Evolutionary conservation across 1,140 invertebrate genomes (phyloP).

Genomic region (Gonatopus flavifemur): DNA sequence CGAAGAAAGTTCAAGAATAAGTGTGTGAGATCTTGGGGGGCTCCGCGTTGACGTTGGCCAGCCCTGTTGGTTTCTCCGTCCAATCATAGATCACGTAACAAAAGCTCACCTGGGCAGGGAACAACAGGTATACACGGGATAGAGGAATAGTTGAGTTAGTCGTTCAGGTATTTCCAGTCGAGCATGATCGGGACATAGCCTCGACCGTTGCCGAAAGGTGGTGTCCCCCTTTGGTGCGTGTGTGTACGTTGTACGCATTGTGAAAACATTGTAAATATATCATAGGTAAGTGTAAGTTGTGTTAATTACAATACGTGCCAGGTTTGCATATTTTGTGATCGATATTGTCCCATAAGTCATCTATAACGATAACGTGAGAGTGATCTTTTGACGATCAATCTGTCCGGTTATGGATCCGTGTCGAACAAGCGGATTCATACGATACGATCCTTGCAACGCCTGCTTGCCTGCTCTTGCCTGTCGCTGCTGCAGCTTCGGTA

Average conservation of each 20-base stretch:
- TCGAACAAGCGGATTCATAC: constrained; percentile 17
- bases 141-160: constrained; percentile 24
- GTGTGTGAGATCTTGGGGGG: too few species aligned
- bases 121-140: constrained; percentile 24
- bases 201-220: constrained; percentile 27
- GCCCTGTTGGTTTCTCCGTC: too few species aligned
- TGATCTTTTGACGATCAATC: background rate
- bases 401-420: constrained; percentile 6
- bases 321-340: constrained; percentile 10
- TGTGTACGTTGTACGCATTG: constrained; percentile 27
- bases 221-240: constrained; percentile 9
- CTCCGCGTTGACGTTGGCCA: too few species aligned
- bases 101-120: constrained; percentile 29
- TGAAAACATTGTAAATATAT: constrained; percentile 42
- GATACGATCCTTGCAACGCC: background rate
- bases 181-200: constrained; percentile 46
- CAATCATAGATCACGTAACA: constrained; percentile 31
- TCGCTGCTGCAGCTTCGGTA: constrained; percentile 19
- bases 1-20: too few species aligned
- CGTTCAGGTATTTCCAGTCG: constrained; percentile 47
- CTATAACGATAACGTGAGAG: background rate
- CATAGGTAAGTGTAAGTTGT: constrained; percentile 23
- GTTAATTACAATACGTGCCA: constrained; percentile 1
- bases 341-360: constrained; percentile 5
- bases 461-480: constrained; percentile 1